These are phyloP conservation scores for Enteromius fasciolatus DNA, from an alignment of 2,797 vertebrate species.

Conservation along the genomic window DNA sequence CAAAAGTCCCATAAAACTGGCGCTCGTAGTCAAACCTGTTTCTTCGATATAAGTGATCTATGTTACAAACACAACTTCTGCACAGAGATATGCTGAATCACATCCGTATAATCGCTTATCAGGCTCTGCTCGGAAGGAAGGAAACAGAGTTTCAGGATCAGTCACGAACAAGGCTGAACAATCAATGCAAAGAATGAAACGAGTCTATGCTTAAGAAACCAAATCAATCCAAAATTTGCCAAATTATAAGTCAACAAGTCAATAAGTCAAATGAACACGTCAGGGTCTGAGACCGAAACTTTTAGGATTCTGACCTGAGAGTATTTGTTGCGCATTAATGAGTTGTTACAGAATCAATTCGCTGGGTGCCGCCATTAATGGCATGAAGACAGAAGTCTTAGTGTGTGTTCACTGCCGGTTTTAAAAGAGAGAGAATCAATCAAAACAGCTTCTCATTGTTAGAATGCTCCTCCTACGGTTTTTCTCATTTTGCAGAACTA, in stretches of 20 bases:
- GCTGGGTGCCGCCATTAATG: constrained; percentile 55
- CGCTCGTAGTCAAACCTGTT: constrained; percentile 61
- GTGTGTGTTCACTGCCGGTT: constrained; percentile 3
- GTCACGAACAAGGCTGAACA: constrained; percentile 12
- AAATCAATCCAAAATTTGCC: neutral
- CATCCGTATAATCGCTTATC: neutral
- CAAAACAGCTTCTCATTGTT: constrained; percentile 47
- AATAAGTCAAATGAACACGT: too few species aligned
- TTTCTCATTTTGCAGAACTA: constrained; percentile 54
- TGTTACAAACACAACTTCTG: constrained; percentile 41
- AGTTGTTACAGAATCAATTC: constrained; percentile 10
- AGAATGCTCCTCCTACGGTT: constrained; percentile 43
- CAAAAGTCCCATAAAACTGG: constrained; percentile 25
- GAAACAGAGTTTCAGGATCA: constrained; percentile 47
- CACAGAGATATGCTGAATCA: constrained; percentile 45
- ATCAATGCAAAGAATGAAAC: neutral
- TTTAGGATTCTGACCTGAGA: constrained; percentile 53
- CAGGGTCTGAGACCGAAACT: neutral
- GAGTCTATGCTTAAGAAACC: neutral
- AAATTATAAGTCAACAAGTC: neutral
- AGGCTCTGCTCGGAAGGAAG: constrained; percentile 3
- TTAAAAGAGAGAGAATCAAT: neutral
- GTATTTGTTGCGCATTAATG: constrained; percentile 31
- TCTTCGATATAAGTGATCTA: constrained; percentile 66
- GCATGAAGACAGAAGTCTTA: constrained; percentile 37